Percentiles rank a stretch among this genome's conserved stretches.
These are phyloP conservation scores for Crematogaster levior DNA, from an alignment of 2,888 invertebrate genomes.

Conservation along the genomic window DNA sequence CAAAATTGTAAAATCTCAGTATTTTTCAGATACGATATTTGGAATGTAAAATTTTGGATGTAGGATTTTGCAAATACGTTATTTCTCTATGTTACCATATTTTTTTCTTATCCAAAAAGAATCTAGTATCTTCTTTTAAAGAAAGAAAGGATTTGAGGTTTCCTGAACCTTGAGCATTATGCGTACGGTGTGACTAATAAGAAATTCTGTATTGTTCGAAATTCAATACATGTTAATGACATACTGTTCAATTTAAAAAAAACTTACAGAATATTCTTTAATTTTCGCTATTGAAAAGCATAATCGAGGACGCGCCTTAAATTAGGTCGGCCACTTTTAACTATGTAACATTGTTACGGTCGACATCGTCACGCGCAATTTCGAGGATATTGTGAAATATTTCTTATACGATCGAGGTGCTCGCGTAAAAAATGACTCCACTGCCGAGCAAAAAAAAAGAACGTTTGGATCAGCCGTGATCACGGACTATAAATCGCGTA, in stretches of 20 bases:
- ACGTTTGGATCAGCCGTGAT: background rate
- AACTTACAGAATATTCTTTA: constrained; percentile 6
- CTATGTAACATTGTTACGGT: constrained; percentile 65
- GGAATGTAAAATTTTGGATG: background rate
- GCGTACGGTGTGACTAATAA: background rate
- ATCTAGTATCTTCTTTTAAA: background rate
- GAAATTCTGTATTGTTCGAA: background rate
- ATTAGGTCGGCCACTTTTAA: constrained; percentile 54
- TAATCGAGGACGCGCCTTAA: constrained; percentile 42
- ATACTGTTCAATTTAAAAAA: background rate
- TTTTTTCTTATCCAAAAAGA: background rate
- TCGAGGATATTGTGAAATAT: constrained; percentile 69
- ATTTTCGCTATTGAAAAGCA: constrained; percentile 31
- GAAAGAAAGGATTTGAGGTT: background rate
- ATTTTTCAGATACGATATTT: background rate
- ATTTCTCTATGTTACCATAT: background rate
- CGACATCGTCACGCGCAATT: constrained; percentile 64
- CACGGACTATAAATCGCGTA: constrained; percentile 28
- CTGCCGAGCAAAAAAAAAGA: background rate
- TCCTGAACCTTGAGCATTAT: background rate
- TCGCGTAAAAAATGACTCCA: constrained; percentile 15
- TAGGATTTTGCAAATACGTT: background rate
- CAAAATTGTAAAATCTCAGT: background rate
- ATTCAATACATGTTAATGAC: background rate
- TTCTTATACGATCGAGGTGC: constrained; percentile 16